Base-by-base conservation (phyloP, 2,113 vertebrate genomes). In the Tautogolabrus adspersus region DNA sequence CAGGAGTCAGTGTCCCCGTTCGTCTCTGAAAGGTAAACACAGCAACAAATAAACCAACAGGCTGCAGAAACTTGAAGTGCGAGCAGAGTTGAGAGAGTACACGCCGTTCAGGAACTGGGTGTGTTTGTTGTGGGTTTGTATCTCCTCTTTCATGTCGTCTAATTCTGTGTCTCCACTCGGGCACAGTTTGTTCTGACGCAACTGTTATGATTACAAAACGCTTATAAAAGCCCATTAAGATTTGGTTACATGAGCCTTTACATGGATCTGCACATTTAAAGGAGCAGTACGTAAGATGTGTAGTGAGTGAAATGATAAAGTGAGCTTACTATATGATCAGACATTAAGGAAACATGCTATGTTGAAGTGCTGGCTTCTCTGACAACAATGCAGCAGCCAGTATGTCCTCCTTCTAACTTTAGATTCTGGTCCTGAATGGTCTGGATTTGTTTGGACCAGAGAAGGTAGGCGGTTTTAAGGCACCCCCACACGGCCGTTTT, bases 131-230 rank as follows among this genome's bases (percentile, higher is more conserved):
- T 78, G 73, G 26, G 44, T 79, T 59, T 74, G 22, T 34, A 1
- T 51, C 61, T 13, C 15, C 26, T 59, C 64, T 75, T 64, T 64
- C 37, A 72, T 26, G 10, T 65, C 72, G 54, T 46, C 52, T 65
- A 15, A 79, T 52, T 80, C 60, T 52, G 46, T 82, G 57, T 79
- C 42, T 49, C 61, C 30, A 67, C n/a, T 62, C 52, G 15, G 5
- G 11, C 54, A 66, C 67, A 66, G 34, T 37, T 59, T 72, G 49
- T 67, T 75, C 72, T 77, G 26, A 79, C 60, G 42, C 38, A 80
- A 56, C 42, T 26, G 46, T 15, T 52, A 58, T 56, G 46, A 47
- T 47, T 47, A 47, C 46, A 47, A 79, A 66, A 70, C 26, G n/a
- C 21, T 56, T 75, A 51, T 34, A 77, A 56, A 38, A 46, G 22